Conservation (phyloP, 1,140 invertebrate species). For the Drosophila quadrilineata region DNA sequence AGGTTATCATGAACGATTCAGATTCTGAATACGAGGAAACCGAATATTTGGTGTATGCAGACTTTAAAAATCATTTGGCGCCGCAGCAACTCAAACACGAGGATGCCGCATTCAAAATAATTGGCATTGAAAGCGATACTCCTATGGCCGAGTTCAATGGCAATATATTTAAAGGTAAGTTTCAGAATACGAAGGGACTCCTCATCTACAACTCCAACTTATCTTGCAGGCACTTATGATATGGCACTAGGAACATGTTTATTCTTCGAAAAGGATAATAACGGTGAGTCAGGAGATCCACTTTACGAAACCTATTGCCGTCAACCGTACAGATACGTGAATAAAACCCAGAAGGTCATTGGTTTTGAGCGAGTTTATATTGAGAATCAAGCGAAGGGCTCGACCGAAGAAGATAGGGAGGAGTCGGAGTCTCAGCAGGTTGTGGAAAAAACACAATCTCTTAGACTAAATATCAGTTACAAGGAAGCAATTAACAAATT, state of each 20-base stretch:
- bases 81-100: conserved; percentile 59
- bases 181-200: not conserved
- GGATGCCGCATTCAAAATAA: conserved; percentile 78
- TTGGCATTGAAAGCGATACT: conserved; percentile 83
- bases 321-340: conserved; percentile 80
- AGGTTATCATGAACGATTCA: conserved; percentile 55
- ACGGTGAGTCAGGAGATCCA: conserved; percentile 79
- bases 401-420: conserved; percentile 3
- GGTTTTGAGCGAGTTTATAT: conserved; percentile 83
- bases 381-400: conserved; percentile 43
- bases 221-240: conserved; percentile 81
- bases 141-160: conserved; percentile 83
- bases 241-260: conserved; percentile 82
- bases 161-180: conserved; percentile 79
- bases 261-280: conserved; percentile 82
- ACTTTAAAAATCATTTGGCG: conserved; percentile 71
- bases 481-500: conserved; percentile 62
- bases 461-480: conserved; percentile 56
- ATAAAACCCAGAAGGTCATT: conserved; percentile 82
- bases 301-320: conserved; percentile 81
- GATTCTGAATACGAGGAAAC: conserved; percentile 77
- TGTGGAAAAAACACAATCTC: conserved; percentile 1
- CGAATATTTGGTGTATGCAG: conserved; percentile 69
- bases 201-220: not conserved
- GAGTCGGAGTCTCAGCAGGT: conserved; percentile 8